Evolutionary conservation across 1,140 invertebrate genomes (phyloP).

Genomic region (Drosophila santomea): DNA sequence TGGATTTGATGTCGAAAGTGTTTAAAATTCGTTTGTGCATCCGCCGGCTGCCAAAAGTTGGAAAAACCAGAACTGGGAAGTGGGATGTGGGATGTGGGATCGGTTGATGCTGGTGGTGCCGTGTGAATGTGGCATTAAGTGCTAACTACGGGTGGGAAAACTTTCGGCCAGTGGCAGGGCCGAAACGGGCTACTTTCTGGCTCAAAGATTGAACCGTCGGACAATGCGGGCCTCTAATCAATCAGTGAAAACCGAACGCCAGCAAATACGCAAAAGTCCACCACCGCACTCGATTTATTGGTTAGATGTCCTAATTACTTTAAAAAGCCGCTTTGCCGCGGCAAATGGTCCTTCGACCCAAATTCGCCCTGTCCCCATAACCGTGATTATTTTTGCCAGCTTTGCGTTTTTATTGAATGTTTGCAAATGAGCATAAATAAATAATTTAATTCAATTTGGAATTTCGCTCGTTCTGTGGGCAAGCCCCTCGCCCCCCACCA

Average conservation of each 20-base stretch:
- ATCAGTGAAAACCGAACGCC: constrained; percentile 36
- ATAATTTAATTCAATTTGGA: constrained; percentile 62
- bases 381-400: constrained; percentile 31
- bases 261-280: constrained; percentile 15
- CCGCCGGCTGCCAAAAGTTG: constrained; percentile 17
- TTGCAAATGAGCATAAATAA: constrained; percentile 69
- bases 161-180: constrained; percentile 19
- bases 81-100: background rate
- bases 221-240: constrained; percentile 55
- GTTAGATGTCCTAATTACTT: constrained; percentile 74
- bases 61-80: background rate
- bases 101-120: constrained; percentile 18
- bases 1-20: constrained; percentile 69
- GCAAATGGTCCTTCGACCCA: background rate
- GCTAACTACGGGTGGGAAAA: constrained; percentile 59
- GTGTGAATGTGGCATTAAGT: constrained; percentile 55
- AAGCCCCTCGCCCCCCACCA: background rate
- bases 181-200: constrained; percentile 6
- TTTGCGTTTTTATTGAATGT: constrained; percentile 68
- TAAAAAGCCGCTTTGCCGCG: constrained; percentile 61
- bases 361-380: constrained; percentile 9
- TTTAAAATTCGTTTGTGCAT: constrained; percentile 62
- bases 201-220: constrained; percentile 3
- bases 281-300: constrained; percentile 53
- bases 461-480: constrained; percentile 18